These are phyloP conservation scores for Acomys russatus DNA, from an alignment of 2,797 vertebrate genomes.

Conservation along the genomic window DNA sequence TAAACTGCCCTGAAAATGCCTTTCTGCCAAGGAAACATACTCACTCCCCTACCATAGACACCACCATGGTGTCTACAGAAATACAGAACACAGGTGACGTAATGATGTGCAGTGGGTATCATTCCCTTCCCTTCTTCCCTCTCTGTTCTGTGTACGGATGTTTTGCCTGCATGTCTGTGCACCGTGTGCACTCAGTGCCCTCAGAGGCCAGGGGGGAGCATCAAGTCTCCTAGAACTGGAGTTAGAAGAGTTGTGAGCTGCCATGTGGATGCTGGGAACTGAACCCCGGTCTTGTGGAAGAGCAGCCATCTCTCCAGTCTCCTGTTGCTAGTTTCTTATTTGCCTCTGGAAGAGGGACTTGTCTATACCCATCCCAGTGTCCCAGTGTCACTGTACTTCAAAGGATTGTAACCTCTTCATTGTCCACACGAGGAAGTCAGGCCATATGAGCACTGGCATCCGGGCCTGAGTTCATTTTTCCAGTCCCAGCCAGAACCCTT, in stretches of 20 bases:
- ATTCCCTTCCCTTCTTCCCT: no score
- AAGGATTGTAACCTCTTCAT: neutral
- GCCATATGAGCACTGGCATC: neutral
- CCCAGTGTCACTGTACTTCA: neutral
- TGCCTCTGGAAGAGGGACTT: neutral
- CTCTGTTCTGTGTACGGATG: neutral
- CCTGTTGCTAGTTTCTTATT: neutral
- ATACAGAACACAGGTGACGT: neutral
- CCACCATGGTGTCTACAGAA: neutral
- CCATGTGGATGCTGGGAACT: neutral
- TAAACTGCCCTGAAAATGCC: conserved; percentile 38
- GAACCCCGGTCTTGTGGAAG: neutral
- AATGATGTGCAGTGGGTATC: neutral
- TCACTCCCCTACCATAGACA: neutral
- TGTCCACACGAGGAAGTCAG: neutral
- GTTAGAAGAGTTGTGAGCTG: neutral
- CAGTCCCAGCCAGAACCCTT: neutral
- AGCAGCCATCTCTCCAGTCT: neutral
- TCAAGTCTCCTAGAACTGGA: neutral
- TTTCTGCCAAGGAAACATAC: neutral
- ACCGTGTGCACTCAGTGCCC: neutral
- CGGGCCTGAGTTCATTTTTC: neutral
- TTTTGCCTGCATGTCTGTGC: neutral
- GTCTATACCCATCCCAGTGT: neutral
- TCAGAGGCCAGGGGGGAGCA: neutral